Percentiles rank a stretch among this genome's conserved stretches.
phyloP scores from a whole-genome alignment of 1,140 invertebrate genomes.

The Formica selysi region DNA sequence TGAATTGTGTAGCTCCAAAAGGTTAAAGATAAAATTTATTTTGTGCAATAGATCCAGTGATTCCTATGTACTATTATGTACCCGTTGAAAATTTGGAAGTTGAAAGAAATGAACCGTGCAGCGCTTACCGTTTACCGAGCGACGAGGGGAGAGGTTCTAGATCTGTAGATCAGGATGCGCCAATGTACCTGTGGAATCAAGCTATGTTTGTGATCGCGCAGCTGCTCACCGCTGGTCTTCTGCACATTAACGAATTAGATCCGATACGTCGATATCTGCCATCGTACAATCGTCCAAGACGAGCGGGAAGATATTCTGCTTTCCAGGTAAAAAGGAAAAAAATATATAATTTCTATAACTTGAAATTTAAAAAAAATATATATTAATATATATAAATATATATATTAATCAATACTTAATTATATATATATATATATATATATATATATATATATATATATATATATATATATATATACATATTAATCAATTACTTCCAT shows the following conservation, averaged over 20 bases:
- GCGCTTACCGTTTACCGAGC: constrained; percentile 89
- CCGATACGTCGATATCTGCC: constrained; percentile 98
- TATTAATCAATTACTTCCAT: neutral
- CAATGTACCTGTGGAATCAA: constrained; percentile 95
- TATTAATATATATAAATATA: too few species aligned
- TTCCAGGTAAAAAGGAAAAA: constrained; percentile 92
- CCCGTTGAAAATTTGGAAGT: constrained; percentile 92
- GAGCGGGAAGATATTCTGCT: constrained; percentile 96
- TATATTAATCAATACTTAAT: too few species aligned
- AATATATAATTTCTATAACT: neutral
- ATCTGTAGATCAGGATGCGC: constrained; percentile 85
- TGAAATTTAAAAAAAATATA: neutral
- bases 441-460: too few species aligned
- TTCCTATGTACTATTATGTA: constrained; percentile 97
- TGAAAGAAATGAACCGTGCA: constrained; percentile 92
- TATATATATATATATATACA: too few species aligned
- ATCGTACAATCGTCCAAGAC: constrained; percentile 96
- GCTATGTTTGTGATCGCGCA: constrained; percentile 97
- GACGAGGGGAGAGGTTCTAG: constrained; percentile 83
- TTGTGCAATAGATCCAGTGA: constrained; percentile 90
- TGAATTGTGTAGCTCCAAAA: neutral
- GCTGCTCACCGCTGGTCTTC: constrained; percentile 94
- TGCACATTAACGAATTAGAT: constrained; percentile 98
- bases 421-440: too few species aligned
- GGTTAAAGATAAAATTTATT: neutral